Conservation (phyloP, 2,113 vertebrate species). For the Heptranchias perlo region DNA sequence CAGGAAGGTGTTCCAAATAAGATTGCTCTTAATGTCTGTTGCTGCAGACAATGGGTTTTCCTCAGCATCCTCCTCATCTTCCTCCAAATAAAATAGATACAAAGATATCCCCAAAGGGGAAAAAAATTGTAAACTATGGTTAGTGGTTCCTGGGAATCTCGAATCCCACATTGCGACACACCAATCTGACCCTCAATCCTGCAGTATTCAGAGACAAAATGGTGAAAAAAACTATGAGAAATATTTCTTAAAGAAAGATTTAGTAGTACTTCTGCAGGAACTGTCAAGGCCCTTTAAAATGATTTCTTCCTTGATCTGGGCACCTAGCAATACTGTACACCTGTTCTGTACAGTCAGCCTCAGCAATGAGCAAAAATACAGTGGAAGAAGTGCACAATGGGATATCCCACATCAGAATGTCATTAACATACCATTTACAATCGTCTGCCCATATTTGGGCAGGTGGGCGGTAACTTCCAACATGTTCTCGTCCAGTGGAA, state of each 20-base stretch:
- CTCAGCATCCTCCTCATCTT: not conserved
- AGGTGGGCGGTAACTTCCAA: not conserved
- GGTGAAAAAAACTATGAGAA: not conserved
- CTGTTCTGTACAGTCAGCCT: not conserved
- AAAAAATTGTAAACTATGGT: not conserved
- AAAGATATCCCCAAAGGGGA: not conserved
- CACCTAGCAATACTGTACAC: not conserved
- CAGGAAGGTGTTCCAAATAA: not conserved
- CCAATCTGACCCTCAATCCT: not conserved
- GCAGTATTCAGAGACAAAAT: not conserved
- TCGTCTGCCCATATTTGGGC: not conserved
- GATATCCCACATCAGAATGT: not conserved
- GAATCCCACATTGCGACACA: not conserved
- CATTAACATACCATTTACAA: not conserved
- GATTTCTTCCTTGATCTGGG: not conserved
- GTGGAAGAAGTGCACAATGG: not conserved
- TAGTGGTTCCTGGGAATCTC: not conserved
- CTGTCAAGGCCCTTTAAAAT: not conserved
- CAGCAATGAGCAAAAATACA: not conserved
- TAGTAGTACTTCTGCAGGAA: not conserved
- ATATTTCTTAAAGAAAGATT: not conserved
- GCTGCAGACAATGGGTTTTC: not conserved
- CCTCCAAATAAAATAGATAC: not conserved
- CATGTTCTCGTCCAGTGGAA: not conserved
- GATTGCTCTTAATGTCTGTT: not conserved